Evolutionary conservation across 1,140 invertebrate species (phyloP).

Genomic region (Trichonephila clavata): DNA sequence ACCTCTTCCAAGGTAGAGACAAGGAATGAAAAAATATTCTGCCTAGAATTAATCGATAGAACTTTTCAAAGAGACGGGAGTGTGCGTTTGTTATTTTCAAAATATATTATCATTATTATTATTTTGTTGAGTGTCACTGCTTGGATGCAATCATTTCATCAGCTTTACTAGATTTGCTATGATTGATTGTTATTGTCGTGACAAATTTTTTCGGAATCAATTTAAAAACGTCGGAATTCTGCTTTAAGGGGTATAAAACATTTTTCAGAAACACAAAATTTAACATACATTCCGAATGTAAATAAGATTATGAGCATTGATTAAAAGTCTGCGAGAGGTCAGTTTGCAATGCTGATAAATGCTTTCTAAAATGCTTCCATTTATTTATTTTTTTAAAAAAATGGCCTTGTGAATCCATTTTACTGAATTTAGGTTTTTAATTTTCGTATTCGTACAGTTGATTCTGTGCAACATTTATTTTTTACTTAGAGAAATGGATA

Average conservation of each 20-base stretch:
- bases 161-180: background rate
- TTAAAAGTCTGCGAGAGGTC: background rate
- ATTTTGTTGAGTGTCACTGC: background rate
- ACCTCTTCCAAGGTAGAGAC: constrained; percentile 19
- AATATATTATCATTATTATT: constrained; percentile 46
- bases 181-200: constrained; percentile 5
- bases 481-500: no score
- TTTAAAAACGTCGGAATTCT: background rate
- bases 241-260: background rate
- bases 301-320: background rate
- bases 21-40: constrained; percentile 38
- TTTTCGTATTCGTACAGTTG: no score
- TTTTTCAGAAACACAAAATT: no score
- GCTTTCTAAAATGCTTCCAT: background rate
- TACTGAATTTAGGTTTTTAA: no score
- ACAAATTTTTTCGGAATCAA: background rate
- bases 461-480: no score
- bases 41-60: constrained; percentile 7
- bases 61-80: background rate
- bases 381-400: no score
- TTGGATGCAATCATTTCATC: constrained; percentile 39
- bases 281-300: no score
- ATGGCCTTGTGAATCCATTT: no score
- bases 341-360: background rate
- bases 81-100: background rate